Percentiles rank a stretch among this genome's conserved stretches.
These are phyloP conservation scores for Sandelia bainsii DNA, from an alignment of 2,797 vertebrate species.

Conservation along the genomic window DNA sequence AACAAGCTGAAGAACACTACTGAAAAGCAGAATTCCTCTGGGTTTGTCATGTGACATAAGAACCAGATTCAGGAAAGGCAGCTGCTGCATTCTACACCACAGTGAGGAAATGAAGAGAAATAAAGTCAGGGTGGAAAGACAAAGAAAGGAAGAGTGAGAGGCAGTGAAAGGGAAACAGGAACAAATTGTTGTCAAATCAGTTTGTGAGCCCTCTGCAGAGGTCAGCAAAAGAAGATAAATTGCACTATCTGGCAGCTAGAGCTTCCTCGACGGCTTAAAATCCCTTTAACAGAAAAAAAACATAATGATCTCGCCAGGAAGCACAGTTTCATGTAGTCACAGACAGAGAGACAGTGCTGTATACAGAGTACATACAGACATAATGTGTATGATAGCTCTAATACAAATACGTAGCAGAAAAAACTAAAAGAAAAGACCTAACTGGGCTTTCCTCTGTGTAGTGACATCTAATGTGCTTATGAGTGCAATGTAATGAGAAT, in stretches of 20 bases:
- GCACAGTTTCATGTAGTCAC: slow-evolving; percentile 16
- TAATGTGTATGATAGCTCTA: not conserved
- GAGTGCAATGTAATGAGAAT: slow-evolving; percentile 4
- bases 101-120: slow-evolving; percentile 59
- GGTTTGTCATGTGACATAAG: slow-evolving; percentile 53
- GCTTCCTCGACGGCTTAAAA: slow-evolving; percentile 39
- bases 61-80: slow-evolving; percentile 62
- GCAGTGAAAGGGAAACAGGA: slow-evolving; percentile 31
- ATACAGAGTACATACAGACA: not conserved
- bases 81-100: slow-evolving; percentile 42
- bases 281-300: slow-evolving; percentile 43
- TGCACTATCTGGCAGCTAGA: slow-evolving; percentile 42
- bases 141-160: slow-evolving; percentile 23
- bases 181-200: slow-evolving; percentile 64
- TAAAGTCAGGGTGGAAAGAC: not conserved
- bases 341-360: not conserved
- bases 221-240: slow-evolving; percentile 54
- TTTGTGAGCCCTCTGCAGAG: slow-evolving; percentile 37
- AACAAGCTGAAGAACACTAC: slow-evolving; percentile 35
- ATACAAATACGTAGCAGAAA: not conserved
- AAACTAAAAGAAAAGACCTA: not conserved
- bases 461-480: slow-evolving; percentile 1
- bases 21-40: slow-evolving; percentile 47
- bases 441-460: not conserved
- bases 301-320: slow-evolving; percentile 57